phyloP scores from a whole-genome alignment of 2,113 vertebrate species.

The Progne subis region DNA sequence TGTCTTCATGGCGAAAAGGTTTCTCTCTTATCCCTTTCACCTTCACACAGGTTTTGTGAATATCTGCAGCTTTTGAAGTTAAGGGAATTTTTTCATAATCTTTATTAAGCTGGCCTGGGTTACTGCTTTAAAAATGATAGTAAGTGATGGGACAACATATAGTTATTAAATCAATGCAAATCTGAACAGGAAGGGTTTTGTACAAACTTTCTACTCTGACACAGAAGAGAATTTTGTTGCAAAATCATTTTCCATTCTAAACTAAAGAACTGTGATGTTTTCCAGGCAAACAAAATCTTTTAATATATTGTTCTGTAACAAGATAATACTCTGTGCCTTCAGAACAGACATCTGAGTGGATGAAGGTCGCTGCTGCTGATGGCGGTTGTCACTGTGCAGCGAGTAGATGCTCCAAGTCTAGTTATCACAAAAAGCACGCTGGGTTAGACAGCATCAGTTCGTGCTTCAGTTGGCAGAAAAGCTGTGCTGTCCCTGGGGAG shows the following conservation, averaged over 20 bases:
- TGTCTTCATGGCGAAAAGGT: not conserved
- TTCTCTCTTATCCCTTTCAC: not conserved
- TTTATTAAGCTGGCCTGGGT: not conserved
- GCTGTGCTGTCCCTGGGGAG: not conserved
- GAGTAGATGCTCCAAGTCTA: not conserved
- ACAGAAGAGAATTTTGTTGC: not conserved
- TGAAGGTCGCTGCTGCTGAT: not conserved
- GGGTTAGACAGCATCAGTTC: not conserved
- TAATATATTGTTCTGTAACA: not conserved
- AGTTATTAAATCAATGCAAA: not conserved
- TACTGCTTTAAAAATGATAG: not conserved
- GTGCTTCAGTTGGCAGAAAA: constrained; percentile 30
- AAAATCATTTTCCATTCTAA: not conserved
- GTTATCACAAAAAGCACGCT: not conserved
- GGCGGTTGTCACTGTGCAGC: not conserved
- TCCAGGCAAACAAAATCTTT: not conserved
- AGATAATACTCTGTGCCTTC: not conserved
- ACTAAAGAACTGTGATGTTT: not conserved
- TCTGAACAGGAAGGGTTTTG: not conserved
- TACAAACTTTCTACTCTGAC: not conserved
- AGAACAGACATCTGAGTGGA: not conserved
- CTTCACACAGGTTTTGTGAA: not conserved
- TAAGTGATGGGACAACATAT: not conserved
- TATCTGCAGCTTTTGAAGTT: not conserved
- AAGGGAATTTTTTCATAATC: not conserved